Base-by-base conservation (phyloP, 2,888 invertebrate genomes). In the Portevinia maculata region DNA sequence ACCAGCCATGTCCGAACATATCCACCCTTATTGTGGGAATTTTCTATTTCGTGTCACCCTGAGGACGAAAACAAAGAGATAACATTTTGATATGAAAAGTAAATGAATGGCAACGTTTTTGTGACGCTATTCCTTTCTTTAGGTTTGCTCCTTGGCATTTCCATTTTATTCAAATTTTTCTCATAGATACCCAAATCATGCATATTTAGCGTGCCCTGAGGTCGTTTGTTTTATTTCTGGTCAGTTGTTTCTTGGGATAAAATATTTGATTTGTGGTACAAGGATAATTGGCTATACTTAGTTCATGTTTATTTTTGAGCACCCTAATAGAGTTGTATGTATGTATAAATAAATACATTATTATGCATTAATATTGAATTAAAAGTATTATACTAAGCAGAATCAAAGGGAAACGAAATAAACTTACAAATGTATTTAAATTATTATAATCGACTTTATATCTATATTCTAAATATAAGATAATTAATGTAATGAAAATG, bases 201-300 rank as follows among this genome's bases (percentile, higher is more conserved):
- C 67, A 62, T 57, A 73, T 50, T 28, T 44, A 44, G 41, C 46
- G 19, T 57, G 73, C 34, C 39, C 15, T 52, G 6, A 13, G 53
- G 39, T 13, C 8, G 17, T 69, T 13, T 13, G 17, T 30, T 24
- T 37, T 32, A 5, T 46, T 62, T 34, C 37, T 70, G 74, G 46
- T 64, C 75, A 64, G 75, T 28, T 28, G 52, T 41, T 70, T 70
- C 64, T 70, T 64, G 46, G 44, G 28, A 64, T 53, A 64, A 48
- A 67, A 41, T 37, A 50, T 62, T 48, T 53, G 24, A 59, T 79
- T 73, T 60, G 52, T 71, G 37, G 39, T 41, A 50, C 17, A 34
- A 17, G 9, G 30, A 28, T 3, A 41, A 44, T 34, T 28, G n/a
- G 2, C 39, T 28, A n/a, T 15, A 7, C 24, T 24, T 62, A 60